Percentiles rank a stretch among this genome's conserved stretches.
Evolutionary conservation across 2,888 invertebrate species (phyloP).

Genomic region (Ypsolopha sequella): DNA sequence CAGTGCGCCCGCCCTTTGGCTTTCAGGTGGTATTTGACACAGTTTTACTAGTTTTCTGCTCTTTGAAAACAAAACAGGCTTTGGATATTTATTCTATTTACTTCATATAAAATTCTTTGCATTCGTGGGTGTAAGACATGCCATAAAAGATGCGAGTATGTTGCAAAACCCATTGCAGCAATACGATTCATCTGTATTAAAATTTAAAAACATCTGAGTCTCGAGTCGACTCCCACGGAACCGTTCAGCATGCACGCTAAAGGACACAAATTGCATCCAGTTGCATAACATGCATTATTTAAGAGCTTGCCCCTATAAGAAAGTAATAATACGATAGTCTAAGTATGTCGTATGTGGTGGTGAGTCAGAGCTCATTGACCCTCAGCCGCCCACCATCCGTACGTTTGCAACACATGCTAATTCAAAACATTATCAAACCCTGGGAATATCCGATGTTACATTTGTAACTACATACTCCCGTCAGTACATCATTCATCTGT

Average conservation of each 20-base stretch:
- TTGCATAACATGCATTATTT: conserved; percentile 68
- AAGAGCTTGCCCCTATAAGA: conserved; percentile 64
- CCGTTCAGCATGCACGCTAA: conserved; percentile 4
- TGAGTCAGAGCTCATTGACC: conserved; percentile 63
- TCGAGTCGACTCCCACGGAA: conserved; percentile 7
- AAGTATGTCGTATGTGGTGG: conserved; percentile 52
- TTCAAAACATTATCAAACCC: conserved; percentile 9
- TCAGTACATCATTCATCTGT: conserved; percentile 59
- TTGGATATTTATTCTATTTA: too few relatives aligned
- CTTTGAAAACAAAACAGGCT: too few relatives aligned
- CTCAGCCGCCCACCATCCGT: conserved; percentile 28
- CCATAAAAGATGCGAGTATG: too few relatives aligned
- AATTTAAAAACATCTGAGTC: conserved; percentile 1
- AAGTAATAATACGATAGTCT: conserved; percentile 64
- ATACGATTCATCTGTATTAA: conserved; percentile 1
- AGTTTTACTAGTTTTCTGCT: too few relatives aligned
- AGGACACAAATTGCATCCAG: conserved; percentile 58
- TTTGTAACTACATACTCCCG: conserved; percentile 11
- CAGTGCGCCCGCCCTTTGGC: too few relatives aligned
- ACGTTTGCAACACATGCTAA: conserved; percentile 7
- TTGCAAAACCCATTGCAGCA: not conserved
- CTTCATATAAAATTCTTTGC: too few relatives aligned
- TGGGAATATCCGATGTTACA: conserved; percentile 2
- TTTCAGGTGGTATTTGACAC: too few relatives aligned
- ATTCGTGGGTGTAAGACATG: too few relatives aligned